These are phyloP conservation scores for Protobothrops mucrosquamatus DNA, from an alignment of 2,113 vertebrate genomes.

Conservation along the genomic window DNA sequence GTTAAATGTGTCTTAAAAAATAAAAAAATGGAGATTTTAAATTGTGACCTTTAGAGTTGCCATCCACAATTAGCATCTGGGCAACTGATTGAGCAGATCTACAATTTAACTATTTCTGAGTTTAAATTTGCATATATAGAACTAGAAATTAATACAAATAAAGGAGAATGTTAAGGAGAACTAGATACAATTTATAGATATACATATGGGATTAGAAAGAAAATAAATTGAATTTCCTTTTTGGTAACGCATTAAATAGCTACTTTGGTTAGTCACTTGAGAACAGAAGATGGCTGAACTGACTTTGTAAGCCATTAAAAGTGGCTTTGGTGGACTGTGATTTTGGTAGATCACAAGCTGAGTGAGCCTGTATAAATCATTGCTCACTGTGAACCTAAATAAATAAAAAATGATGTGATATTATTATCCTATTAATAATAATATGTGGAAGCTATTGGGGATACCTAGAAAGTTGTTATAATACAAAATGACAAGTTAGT, in stretches of 20 bases:
- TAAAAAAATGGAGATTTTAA: neutral
- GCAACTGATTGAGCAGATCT: neutral
- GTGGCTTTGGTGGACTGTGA: neutral
- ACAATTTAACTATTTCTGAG: neutral
- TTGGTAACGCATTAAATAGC: neutral
- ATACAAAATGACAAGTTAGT: neutral
- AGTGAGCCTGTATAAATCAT: neutral
- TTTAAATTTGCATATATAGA: neutral
- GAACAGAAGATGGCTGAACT: neutral
- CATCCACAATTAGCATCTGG: neutral
- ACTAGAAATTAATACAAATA: neutral
- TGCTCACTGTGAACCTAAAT: neutral
- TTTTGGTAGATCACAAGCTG: neutral
- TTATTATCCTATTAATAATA: neutral
- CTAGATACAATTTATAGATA: neutral
- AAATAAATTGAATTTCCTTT: neutral
- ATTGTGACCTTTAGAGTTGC: neutral
- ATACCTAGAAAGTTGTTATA: neutral
- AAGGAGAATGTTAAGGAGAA: too few relatives aligned
- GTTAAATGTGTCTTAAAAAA: neutral
- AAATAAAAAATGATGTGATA: neutral
- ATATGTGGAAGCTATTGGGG: neutral
- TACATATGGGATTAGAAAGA: neutral
- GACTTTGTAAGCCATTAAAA: neutral
- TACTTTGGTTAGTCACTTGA: neutral